phyloP scores from a whole-genome alignment of 2,797 vertebrate species.

The Pteronotus mesoamericanus region DNA sequence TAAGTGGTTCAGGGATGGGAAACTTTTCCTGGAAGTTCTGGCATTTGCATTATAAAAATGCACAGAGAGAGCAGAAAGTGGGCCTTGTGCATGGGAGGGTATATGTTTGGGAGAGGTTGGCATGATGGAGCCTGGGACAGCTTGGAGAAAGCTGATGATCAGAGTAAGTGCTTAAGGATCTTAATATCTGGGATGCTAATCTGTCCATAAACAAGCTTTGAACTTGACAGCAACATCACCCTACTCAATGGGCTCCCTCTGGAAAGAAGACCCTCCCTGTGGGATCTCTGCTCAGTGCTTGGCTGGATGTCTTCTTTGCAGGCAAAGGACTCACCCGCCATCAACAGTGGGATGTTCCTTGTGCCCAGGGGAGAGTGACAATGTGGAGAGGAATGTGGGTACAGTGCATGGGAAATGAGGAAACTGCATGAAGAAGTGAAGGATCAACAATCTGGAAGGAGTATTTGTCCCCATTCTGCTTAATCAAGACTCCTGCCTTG shows the following conservation, averaged over 20 bases:
- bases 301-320: slow-evolving; percentile 91
- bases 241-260: slow-evolving; percentile 88
- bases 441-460: neutral
- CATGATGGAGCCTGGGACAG: neutral
- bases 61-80: neutral
- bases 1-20: neutral
- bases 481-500: slow-evolving; percentile 88
- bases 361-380: slow-evolving; percentile 79
- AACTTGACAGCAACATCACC: slow-evolving; percentile 92
- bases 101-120: slow-evolving; percentile 44
- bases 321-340: slow-evolving; percentile 87
- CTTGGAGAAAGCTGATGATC: slow-evolving; percentile 82
- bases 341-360: slow-evolving; percentile 90
- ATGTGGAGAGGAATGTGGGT: too few relatives aligned
- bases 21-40: neutral
- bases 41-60: neutral
- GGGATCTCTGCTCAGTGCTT: slow-evolving; percentile 87
- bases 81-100: too few relatives aligned
- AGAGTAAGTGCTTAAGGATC: slow-evolving; percentile 92
- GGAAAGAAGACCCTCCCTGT: slow-evolving; percentile 89
- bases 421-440: neutral
- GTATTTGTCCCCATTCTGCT: neutral
- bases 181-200: slow-evolving; percentile 90
- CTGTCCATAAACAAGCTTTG: slow-evolving; percentile 91
- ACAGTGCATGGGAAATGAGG: neutral